Evolutionary conservation across 2,888 invertebrate genomes (phyloP).

Genomic region (Nomada fabriciana): DNA sequence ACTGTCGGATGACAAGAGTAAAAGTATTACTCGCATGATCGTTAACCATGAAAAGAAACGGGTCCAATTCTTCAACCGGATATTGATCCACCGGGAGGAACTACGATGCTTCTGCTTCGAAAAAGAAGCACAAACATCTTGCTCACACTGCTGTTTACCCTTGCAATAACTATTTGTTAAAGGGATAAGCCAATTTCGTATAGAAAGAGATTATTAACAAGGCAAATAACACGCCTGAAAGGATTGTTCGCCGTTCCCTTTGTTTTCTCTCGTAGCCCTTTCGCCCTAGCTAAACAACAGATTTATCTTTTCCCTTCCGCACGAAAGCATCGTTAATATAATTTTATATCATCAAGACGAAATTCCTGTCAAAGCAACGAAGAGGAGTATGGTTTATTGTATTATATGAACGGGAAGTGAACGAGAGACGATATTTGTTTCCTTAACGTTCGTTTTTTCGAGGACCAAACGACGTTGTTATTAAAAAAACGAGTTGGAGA

Average conservation of each 20-base stretch:
- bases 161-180: slow-evolving; percentile 16
- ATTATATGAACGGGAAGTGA: not conserved
- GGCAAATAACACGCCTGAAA: slow-evolving; percentile 1
- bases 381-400: too few relatives aligned
- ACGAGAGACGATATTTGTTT: not conserved
- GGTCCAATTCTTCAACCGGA: not conserved
- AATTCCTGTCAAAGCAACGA: too few relatives aligned
- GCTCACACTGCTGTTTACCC: slow-evolving; percentile 2
- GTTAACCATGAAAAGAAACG: not conserved
- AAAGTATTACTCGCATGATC: not conserved
- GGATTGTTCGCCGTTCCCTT: not conserved
- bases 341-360: too few relatives aligned
- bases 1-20: not conserved
- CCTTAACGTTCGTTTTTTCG: not conserved
- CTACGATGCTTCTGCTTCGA: not conserved
- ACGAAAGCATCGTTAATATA: too few relatives aligned
- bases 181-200: slow-evolving; percentile 9
- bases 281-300: not conserved
- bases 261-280: not conserved
- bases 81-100: not conserved
- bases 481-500: not conserved
- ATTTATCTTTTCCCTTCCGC: too few relatives aligned
- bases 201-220: not conserved
- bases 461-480: not conserved
- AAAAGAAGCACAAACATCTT: slow-evolving; percentile 21